Percentiles rank a stretch among this genome's conserved stretches.
Conservation (phyloP, 2,888 invertebrate genomes). For the Oscheius onirici region DNA sequence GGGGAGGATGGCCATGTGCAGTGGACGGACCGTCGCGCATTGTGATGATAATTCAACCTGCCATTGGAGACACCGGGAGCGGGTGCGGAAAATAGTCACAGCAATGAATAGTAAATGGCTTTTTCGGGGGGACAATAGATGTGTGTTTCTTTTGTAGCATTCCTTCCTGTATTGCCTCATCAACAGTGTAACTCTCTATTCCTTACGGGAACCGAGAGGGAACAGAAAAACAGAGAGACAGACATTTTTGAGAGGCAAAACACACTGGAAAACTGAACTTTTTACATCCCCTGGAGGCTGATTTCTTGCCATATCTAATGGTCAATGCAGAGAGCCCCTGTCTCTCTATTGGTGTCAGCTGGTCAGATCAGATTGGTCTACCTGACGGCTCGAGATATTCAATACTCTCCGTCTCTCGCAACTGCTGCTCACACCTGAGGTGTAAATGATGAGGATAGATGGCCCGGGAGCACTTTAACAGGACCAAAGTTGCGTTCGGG, state of each 20-base stretch:
- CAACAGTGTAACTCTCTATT: background rate
- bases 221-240: too few species aligned
- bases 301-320: too few species aligned
- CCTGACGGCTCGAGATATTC: slow-evolving; percentile 21
- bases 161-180: background rate
- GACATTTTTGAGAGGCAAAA: too few species aligned
- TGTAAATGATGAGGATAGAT: slow-evolving; percentile 35
- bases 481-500: too few species aligned
- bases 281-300: too few species aligned
- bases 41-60: slow-evolving; percentile 29
- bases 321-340: too few species aligned
- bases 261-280: slow-evolving; percentile 5
- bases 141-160: background rate
- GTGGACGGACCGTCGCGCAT: background rate
- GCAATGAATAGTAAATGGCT: background rate
- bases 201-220: background rate
- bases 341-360: slow-evolving; percentile 26
- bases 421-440: slow-evolving; percentile 28
- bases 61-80: background rate
- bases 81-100: background rate
- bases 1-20: slow-evolving; percentile 11
- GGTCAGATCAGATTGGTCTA: slow-evolving; percentile 6
- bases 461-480: background rate
- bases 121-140: background rate
- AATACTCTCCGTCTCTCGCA: slow-evolving; percentile 11